Base-by-base conservation (phyloP, 2,888 invertebrate genomes). In the Agrilus biguttatus region DNA sequence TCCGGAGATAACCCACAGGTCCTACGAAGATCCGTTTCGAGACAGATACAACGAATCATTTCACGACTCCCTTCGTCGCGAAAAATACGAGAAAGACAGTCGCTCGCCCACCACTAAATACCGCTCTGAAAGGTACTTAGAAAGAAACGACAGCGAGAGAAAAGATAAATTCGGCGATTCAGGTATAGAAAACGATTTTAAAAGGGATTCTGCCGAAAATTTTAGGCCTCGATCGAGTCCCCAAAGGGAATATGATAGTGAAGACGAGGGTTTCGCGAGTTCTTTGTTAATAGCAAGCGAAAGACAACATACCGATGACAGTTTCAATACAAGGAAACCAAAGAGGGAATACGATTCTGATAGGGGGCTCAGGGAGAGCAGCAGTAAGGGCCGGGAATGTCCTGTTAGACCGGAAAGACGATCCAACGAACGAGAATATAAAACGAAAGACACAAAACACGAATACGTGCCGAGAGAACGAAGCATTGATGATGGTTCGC, bases 131-230 rank as follows among this genome's bases (percentile, higher is more conserved):
- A 60, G 45, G 60, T 73, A 55, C 59, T 62, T 54, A 62, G 71
- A 49, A 65, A 70, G 47, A 8, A 68, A 69, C 46, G 70, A 69
- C 48, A 60, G 61, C 28, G 72, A 72, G 45, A 60, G 71, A 8
- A 78, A 77, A 51, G 80, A 75, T 54, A 71, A 78, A 42, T 68
- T 80, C 41, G 80, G 78, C 3, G 85, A 86, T 65, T 86, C 85
- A 0, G 85, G 86, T 1, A 85, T 85, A 49, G 85, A 85, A 57
- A 84, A 85, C 51, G 85, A 86, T 61, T 82, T 82, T 54, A 73
- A 83, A 41, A 74, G 83, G 48, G 83, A 83, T 54, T 81, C 82
- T 1, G 69, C 67, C 52, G 70, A 61, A 59, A 68, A 55, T 59
- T 68, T 48, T 58, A 63, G 44, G 45, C 39, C 51, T 12, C 56